These are phyloP conservation scores for Xylophagus ater DNA, from an alignment of 2,888 invertebrate species.

Conservation along the genomic window DNA sequence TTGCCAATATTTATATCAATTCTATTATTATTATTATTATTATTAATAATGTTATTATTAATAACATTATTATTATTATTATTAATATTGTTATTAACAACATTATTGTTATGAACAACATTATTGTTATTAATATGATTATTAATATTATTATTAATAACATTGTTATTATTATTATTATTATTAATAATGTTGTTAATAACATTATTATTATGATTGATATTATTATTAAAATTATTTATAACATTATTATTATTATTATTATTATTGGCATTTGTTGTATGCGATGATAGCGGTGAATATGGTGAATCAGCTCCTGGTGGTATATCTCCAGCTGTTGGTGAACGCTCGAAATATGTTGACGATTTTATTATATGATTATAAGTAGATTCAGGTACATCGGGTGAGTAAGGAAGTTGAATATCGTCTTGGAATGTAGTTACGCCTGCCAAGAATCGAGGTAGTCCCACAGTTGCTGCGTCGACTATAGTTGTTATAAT, in stretches of 20 bases:
- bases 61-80: no score
- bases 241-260: not conserved
- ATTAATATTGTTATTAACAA: no score
- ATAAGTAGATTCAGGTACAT: slow-evolving; percentile 25
- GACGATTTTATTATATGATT: slow-evolving; percentile 22
- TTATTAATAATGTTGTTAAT: slow-evolving; percentile 34
- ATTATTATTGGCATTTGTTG: slow-evolving; percentile 1
- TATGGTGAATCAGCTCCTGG: slow-evolving; percentile 29
- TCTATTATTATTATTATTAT: not conserved
- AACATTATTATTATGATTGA: slow-evolving; percentile 41
- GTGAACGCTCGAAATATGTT: slow-evolving; percentile 27
- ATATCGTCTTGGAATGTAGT: slow-evolving; percentile 20
- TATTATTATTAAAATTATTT: slow-evolving; percentile 27
- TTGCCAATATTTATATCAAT: not conserved
- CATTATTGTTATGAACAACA: no score
- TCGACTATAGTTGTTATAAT: slow-evolving; percentile 20
- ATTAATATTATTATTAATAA: no score
- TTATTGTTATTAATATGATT: no score
- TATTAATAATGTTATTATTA: no score
- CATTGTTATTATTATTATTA: no score
- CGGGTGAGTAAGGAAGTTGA: slow-evolving; percentile 20
- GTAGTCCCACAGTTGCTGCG: slow-evolving; percentile 16
- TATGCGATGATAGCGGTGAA: slow-evolving; percentile 22
- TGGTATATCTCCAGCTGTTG: slow-evolving; percentile 33
- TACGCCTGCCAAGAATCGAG: slow-evolving; percentile 22